Conservation (phyloP, 1,140 invertebrate species). For the Palaemon carinicauda region DNA sequence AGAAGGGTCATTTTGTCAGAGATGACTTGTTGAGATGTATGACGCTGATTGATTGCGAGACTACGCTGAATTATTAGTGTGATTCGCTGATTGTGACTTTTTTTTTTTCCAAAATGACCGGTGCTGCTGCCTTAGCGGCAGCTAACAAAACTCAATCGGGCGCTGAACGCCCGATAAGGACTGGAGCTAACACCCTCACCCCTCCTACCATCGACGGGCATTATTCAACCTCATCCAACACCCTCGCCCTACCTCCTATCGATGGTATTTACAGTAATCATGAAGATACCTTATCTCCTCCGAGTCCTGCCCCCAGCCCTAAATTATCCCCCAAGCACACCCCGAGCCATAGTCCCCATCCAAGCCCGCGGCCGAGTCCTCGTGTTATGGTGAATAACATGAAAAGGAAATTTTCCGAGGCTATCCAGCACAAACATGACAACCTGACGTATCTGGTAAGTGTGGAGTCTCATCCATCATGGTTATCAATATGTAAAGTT, state of each 20-base stretch:
- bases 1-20: too few species aligned
- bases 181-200: background rate
- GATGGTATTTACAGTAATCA: background rate
- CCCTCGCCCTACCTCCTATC: too few species aligned
- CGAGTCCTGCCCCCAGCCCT: background rate
- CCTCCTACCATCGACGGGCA: background rate
- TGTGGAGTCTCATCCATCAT: background rate
- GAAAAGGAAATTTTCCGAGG: background rate
- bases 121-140: background rate
- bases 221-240: background rate
- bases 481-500: too few species aligned
- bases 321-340: background rate
- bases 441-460: background rate
- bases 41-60: too few species aligned
- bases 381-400: background rate
- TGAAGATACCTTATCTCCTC: background rate
- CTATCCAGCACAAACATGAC: background rate
- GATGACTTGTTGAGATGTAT: too few species aligned
- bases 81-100: too few species aligned
- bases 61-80: background rate
- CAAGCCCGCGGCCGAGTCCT: background rate
- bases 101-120: background rate
- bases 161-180: background rate
- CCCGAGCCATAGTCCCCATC: background rate
- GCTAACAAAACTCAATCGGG: background rate